Evolutionary conservation across 1,140 invertebrate species (phyloP).

Genomic region (Drosophila orosa): DNA sequence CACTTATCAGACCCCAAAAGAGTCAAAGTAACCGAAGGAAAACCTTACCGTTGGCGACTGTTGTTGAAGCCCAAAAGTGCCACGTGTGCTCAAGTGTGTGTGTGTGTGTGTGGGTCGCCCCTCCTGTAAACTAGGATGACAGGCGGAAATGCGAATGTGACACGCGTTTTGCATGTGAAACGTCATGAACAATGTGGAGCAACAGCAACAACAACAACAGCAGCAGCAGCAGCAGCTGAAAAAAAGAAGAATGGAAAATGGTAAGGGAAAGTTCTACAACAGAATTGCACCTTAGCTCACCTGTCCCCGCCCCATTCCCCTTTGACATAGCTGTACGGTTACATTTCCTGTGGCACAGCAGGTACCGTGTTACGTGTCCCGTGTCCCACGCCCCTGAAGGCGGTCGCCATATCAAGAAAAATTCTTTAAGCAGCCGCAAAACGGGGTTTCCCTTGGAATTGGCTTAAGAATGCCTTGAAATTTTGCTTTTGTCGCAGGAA

Average conservation of each 20-base stretch:
- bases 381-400: conserved; percentile 30
- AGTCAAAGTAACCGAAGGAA: conserved; percentile 77
- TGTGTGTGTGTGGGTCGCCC: background rate
- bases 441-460: background rate
- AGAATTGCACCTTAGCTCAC: conserved; percentile 11
- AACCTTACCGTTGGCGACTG: conserved; percentile 50
- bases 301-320: background rate
- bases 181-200: conserved; percentile 71
- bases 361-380: conserved; percentile 19
- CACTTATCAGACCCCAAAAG: conserved; percentile 62
- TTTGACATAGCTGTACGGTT: conserved; percentile 11
- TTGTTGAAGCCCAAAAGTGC: conserved; percentile 72
- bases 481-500: background rate
- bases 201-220: background rate
- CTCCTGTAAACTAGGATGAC: conserved; percentile 73
- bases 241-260: background rate
- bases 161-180: conserved; percentile 83
- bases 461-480: background rate
- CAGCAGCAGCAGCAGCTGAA: background rate
- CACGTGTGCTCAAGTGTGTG: conserved; percentile 24
- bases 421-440: conserved; percentile 4
- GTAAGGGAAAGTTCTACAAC: conserved; percentile 31
- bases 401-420: conserved; percentile 12
- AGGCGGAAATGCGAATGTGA: conserved; percentile 82
- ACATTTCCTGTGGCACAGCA: conserved; percentile 48